Percentiles rank a stretch among this genome's conserved stretches.
These are phyloP conservation scores for Grus americana DNA, from an alignment of 2,113 vertebrate species.

Conservation along the genomic window DNA sequence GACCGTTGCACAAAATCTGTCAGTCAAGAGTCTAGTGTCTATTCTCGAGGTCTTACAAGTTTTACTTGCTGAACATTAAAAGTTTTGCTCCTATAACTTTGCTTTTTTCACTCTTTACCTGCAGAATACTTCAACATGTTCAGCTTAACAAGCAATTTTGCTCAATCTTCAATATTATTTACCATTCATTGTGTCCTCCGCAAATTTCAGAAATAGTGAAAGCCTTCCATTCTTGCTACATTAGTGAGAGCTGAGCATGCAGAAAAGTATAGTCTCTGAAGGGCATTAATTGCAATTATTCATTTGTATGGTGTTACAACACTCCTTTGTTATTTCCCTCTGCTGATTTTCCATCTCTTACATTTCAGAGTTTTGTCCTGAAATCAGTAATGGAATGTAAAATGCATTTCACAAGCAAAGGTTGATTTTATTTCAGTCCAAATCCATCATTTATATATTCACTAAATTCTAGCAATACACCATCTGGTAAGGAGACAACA, in stretches of 20 bases:
- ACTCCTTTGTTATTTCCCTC: constrained; percentile 23
- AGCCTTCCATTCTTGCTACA: neutral
- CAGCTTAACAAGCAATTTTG: neutral
- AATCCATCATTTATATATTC: constrained; percentile 24
- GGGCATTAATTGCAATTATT: constrained; percentile 11
- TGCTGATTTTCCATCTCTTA: constrained; percentile 29
- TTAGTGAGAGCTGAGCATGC: constrained; percentile 14
- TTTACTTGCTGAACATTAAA: neutral
- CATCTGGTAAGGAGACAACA: constrained; percentile 43
- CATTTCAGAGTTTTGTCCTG: neutral
- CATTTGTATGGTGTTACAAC: neutral
- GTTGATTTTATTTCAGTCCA: constrained; percentile 50
- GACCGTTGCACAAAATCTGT: neutral
- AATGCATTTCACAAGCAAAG: neutral
- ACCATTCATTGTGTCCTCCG: neutral
- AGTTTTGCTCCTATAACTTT: neutral
- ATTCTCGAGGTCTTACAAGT: neutral
- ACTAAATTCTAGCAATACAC: constrained; percentile 16
- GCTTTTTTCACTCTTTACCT: neutral
- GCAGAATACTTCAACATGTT: neutral
- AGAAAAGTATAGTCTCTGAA: neutral
- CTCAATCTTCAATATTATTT: neutral
- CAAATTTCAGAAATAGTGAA: neutral
- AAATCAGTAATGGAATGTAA: constrained; percentile 7
- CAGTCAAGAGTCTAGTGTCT: neutral